These are phyloP conservation scores for Cataglyphis albicans DNA, from an alignment of 2,888 invertebrate genomes.

Conservation along the genomic window DNA sequence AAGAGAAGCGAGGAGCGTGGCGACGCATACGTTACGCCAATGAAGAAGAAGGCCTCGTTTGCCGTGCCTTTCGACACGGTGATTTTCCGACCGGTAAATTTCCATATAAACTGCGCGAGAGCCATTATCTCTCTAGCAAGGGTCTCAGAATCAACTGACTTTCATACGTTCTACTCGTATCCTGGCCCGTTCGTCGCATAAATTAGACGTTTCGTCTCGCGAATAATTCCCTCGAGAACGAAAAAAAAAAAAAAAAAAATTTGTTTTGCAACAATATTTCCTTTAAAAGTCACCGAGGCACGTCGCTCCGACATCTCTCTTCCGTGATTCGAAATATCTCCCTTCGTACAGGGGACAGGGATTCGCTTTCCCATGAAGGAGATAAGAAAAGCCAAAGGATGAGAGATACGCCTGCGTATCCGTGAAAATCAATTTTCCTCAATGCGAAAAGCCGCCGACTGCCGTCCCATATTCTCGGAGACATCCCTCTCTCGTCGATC, in stretches of 20 bases:
- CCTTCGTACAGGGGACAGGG: not conserved
- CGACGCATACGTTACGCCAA: constrained; percentile 48
- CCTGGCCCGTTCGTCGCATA: constrained; percentile 36
- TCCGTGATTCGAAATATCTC: not conserved
- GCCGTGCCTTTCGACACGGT: constrained; percentile 76
- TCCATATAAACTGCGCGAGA: constrained; percentile 76
- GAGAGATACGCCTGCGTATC: not conserved
- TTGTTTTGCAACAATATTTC: not conserved
- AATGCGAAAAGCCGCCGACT: constrained; percentile 39
- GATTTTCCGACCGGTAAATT: constrained; percentile 82
- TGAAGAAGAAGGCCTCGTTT: constrained; percentile 67
- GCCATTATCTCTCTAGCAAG: constrained; percentile 43
- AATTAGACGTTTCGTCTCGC: constrained; percentile 20
- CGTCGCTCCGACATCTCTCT: not conserved
- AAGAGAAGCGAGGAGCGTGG: constrained; percentile 61
- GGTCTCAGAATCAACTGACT: constrained; percentile 72
- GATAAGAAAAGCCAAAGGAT: not conserved
- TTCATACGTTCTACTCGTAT: constrained; percentile 66
- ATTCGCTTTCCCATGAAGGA: constrained; percentile 12
- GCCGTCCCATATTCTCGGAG: constrained; percentile 22
- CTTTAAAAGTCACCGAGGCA: not conserved
- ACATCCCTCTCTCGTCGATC: constrained; percentile 39
- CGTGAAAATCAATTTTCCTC: constrained; percentile 54
- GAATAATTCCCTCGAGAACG: constrained; percentile 11
- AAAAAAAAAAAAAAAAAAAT: not conserved